Evolutionary conservation across 2,113 vertebrate species (phyloP), one percentile per base, ranked within the genome.

Genomic region (Mesitornis unicolor): DNA sequence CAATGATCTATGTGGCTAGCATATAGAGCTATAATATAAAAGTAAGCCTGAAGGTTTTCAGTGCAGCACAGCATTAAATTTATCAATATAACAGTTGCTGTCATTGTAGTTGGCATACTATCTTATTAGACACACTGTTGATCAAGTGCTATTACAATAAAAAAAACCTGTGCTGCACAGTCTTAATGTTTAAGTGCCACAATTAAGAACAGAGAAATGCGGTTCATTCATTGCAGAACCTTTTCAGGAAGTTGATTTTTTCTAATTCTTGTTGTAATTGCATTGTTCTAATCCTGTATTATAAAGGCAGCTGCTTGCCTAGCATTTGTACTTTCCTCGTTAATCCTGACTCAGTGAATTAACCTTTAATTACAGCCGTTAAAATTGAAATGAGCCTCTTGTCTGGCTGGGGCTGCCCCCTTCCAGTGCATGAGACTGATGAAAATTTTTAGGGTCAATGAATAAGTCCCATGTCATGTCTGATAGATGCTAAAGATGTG

Each of bases 341-440:
- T 99, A 99, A 99, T 99, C 98, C 98, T 98, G 98, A 99, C 99
- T 99, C 99, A 98, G 97, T 98, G 98, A 99, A 99, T 99, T 99
- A 99, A 99, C 99, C 99, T 98, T 99, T 98, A 99, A 98, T 99
- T 99, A 99, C 97, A 98, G 98, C 98, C 97, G 98, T 98, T 98
- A 98, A 99, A 99, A 99, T 99, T 99, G 98, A 99, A 99, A 99
- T 98, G 98, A 99, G 98, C 97, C 98, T 98, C 98, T 98, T 98
- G 98, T 98, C 98, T 98, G 95, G 97, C 97, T 97, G 76, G 97
- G 96, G 98, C 98, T 97, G 97, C 96, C 97, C 98, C 98, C 96
- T 98, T 98, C 97, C 98, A 98, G 98, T 96, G 95, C 97, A 98
- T 93, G 94, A 97, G 97, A 97, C 98, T 98, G 98, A 99, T 99